phyloP scores from a whole-genome alignment of 2,797 vertebrate genomes.

The Squalus acanthias region DNA sequence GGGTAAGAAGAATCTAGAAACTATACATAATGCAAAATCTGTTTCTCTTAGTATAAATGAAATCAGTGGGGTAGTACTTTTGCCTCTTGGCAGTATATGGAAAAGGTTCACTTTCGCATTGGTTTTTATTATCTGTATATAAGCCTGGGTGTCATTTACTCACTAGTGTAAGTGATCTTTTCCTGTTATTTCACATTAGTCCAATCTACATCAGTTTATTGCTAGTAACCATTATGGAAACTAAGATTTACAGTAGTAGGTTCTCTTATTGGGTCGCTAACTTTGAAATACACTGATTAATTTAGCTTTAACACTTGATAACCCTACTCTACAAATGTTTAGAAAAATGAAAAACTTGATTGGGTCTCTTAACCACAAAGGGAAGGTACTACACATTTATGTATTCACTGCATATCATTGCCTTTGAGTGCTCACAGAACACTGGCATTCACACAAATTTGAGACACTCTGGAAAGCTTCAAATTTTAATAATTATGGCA shows the following conservation, averaged over 20 bases:
- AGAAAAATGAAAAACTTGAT: too few species aligned
- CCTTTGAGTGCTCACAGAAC: too few species aligned
- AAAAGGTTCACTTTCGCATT: background rate
- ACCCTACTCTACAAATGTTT: background rate
- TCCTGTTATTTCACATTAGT: background rate
- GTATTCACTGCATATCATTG: too few species aligned
- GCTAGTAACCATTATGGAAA: background rate
- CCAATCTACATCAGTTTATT: background rate
- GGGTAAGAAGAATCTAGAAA: constrained; percentile 58
- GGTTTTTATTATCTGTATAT: background rate
- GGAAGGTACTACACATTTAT: too few species aligned
- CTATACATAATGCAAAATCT: background rate
- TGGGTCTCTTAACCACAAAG: too few species aligned
- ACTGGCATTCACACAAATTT: too few species aligned
- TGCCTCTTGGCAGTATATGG: background rate
- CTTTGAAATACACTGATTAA: background rate
- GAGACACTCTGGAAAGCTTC: too few species aligned
- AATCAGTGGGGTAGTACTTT: background rate
- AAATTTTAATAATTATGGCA: too few species aligned
- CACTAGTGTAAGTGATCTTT: background rate
- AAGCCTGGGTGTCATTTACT: background rate
- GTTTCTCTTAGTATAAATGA: background rate
- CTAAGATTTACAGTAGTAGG: background rate
- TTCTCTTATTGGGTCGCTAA: background rate
- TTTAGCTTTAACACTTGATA: background rate